Evolutionary conservation across 2,797 vertebrate species (phyloP).

Genomic region (Takifugu rubripes): DNA sequence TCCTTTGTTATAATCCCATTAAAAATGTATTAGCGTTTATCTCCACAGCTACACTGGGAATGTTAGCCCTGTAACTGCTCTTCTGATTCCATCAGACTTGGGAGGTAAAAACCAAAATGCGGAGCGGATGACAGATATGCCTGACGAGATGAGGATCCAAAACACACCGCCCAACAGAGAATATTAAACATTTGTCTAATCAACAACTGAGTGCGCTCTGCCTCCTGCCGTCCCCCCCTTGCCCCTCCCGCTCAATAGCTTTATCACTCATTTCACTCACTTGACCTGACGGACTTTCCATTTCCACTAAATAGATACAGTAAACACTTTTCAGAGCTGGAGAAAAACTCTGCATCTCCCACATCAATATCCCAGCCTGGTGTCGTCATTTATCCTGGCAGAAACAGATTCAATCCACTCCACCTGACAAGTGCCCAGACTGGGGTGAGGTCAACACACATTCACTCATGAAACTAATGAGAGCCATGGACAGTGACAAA

Average conservation of each 20-base stretch:
- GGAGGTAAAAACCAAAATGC: background rate
- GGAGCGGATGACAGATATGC: background rate
- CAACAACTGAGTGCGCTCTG: slow-evolving; percentile 34
- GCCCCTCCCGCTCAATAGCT: slow-evolving; percentile 34
- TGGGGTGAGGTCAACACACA: slow-evolving; percentile 39
- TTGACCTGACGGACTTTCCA: slow-evolving; percentile 52
- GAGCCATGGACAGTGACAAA: slow-evolving; percentile 14
- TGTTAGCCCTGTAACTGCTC: too few species aligned
- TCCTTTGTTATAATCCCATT: too few species aligned
- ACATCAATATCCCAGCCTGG: slow-evolving; percentile 33
- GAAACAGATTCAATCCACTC: slow-evolving; percentile 48
- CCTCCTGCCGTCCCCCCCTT: slow-evolving; percentile 15
- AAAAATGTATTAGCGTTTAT: too few species aligned
- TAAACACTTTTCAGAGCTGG: slow-evolving; percentile 43
- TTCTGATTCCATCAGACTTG: too few species aligned
- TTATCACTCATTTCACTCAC: slow-evolving; percentile 47
- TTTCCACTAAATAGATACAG: slow-evolving; percentile 57
- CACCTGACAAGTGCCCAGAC: slow-evolving; percentile 30
- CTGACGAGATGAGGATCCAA: slow-evolving; percentile 7
- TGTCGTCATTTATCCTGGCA: slow-evolving; percentile 44
- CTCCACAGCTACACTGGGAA: too few species aligned
- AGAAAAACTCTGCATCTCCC: slow-evolving; percentile 10
- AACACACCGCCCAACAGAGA: slow-evolving; percentile 29
- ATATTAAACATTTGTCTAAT: slow-evolving; percentile 44
- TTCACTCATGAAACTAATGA: slow-evolving; percentile 12